A percentile compares a stretch with the other conserved stretches of the same genome.
These are phyloP conservation scores for Saiga tatarica DNA, from an alignment of 2,113 vertebrate species.

Conservation along the genomic window DNA sequence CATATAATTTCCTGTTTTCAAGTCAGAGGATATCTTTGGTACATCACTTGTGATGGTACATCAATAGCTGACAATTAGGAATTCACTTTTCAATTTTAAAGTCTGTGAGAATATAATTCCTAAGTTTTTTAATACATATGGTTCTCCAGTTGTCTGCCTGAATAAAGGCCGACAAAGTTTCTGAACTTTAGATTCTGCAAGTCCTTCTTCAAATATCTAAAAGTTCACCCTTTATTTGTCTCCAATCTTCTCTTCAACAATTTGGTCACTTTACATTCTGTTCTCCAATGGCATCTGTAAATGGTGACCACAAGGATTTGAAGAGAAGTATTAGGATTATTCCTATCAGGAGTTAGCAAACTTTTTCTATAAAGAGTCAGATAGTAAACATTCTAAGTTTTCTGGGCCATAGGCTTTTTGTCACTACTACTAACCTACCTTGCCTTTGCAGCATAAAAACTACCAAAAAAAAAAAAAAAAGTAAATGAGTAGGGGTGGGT, in stretches of 20 bases:
- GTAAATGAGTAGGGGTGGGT: not conserved
- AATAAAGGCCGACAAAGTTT: not conserved
- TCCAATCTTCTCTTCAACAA: not conserved
- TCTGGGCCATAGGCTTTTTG: not conserved
- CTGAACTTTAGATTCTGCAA: not conserved
- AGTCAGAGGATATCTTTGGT: not conserved
- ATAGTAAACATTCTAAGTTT: not conserved
- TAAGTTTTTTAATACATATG: not conserved
- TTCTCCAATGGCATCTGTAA: not conserved
- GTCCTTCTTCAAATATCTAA: not conserved
- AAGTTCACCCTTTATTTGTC: not conserved
- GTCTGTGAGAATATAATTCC: not conserved
- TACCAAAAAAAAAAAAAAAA: not conserved
- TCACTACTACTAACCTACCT: not conserved
- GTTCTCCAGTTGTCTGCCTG: not conserved
- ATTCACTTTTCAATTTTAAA: slow-evolving; percentile 25
- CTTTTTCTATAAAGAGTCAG: not conserved
- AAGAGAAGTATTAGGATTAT: not conserved
- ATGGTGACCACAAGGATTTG: not conserved
- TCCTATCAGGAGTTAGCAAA: not conserved
- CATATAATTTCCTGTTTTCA: not conserved
- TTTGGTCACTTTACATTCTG: not conserved
- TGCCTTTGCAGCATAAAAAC: not conserved
- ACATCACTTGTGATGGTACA: not conserved
- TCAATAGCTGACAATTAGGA: not conserved